Evolutionary conservation across 2,797 vertebrate species (phyloP), one percentile per base, ranked within the genome.

Genomic region (Crenuchus spilurus): DNA sequence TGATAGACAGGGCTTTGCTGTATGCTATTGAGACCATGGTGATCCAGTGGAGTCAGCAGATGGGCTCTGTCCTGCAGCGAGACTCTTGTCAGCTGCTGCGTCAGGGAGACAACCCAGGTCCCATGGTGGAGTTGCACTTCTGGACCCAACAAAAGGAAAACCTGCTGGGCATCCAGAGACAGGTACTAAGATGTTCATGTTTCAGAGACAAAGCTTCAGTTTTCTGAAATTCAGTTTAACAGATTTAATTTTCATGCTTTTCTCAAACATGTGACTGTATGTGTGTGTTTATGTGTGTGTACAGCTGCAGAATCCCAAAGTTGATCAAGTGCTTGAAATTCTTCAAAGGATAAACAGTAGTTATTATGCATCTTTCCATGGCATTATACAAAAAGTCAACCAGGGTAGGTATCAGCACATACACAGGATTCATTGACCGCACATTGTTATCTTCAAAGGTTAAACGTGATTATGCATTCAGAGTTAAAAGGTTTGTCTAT

Each of bases 61-160:
- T 94, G 79, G 86, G 88, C 80, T 81, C 78, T 10, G 84, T 93
- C 39, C 89, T 93, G 83, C 90, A 88, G 83, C 84, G 87, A 85
- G 88, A 91, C 83, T 94, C 90, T 4, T 82, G 87, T 51, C 74
- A 80, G 46, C 66, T 86, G 37, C 74, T 90, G 70, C 88, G 78
- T 28, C 81, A 69, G 67, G 87, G 85, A 74, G 89, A 92, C 82
- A 88, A 93, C 44, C 80, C 82, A 0, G 88, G 91, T 24, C 91
- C 89, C 81, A 85, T 48, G 3, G 82, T 80, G 60, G 94, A 96
- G 87, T 90, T 94, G 68, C 89, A 91, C 49, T 95, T 94, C 86
- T 95, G 92, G 92, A 64, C 88, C 71, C 88, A 78, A 41, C 87
- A 91, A 72, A 93, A 83, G 75, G 70, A 88, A 78, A 91, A 93